These are phyloP conservation scores for Allolobophora icterica DNA, from an alignment of 2,888 invertebrate genomes.

Conservation along the genomic window DNA sequence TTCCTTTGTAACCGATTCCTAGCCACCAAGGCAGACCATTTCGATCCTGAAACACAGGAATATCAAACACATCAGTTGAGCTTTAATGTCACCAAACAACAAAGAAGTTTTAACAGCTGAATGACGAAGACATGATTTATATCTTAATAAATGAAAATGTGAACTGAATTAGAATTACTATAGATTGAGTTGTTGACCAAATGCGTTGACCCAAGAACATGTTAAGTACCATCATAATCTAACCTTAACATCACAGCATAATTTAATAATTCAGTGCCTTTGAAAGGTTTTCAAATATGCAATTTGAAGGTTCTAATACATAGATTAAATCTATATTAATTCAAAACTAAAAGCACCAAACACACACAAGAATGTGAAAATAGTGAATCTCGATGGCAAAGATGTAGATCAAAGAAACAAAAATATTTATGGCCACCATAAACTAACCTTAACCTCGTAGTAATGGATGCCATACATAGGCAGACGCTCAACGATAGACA, in stretches of 20 bases:
- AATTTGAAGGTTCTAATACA: no score
- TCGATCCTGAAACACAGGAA: slow-evolving; percentile 42
- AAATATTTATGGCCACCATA: not conserved
- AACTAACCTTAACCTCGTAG: slow-evolving; percentile 67
- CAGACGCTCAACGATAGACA: slow-evolving; percentile 68
- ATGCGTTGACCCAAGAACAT: not conserved
- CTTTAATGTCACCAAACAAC: not conserved
- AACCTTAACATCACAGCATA: no score
- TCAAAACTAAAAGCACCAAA: not conserved
- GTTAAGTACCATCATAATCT: no score
- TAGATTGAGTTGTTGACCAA: not conserved
- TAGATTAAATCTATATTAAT: not conserved
- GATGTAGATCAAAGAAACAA: not conserved
- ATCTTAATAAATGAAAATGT: no score
- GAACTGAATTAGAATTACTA: no score
- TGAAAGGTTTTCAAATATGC: no score
- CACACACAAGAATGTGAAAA: not conserved
- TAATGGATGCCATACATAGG: slow-evolving; percentile 70
- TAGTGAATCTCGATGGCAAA: not conserved
- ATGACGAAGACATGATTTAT: not conserved
- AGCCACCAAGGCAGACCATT: slow-evolving; percentile 60
- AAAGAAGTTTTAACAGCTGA: not conserved
- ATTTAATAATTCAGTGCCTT: no score
- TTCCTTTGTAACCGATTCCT: slow-evolving; percentile 68
- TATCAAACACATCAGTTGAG: not conserved